Base-by-base conservation (phyloP, 2,113 vertebrate genomes). In the Dendrocopos noguchii region DNA sequence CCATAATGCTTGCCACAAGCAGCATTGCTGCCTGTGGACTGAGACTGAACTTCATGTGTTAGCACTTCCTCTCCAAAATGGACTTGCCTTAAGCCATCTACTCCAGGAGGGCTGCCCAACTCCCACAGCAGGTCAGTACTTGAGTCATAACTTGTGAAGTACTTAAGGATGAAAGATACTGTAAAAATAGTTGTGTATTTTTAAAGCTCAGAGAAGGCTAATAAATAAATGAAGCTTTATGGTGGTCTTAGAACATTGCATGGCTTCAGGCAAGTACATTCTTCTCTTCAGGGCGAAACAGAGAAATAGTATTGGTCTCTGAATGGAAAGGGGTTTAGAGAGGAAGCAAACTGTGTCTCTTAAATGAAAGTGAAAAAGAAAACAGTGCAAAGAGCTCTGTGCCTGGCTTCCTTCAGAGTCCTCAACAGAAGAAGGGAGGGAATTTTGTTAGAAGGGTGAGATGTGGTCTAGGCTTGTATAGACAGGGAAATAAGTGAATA, bases 321-420 rank as follows among this genome's bases (percentile, higher is more conserved):
- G 55, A 86, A 63, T 87, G 63, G 73, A 84, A 92, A 82, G 60
- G 34, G 34, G 17, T 63, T 77, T 82, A 65, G 61, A 77, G 25
- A 59, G 46, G 67, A 94, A 85, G 73, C 12, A 87, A 93, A 73
- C 7, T 8, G 6, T 47, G 15, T 67, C 57, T 91, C 80, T 95
- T 88, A 95, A 88, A 81, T 92, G 80, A 46, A 95, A 91, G 44
- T 19, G 67, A 94, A 88, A 94, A 86, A 91, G 91, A 91, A 94
- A 94, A 91, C 28, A 81, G 31, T 82, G 63, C 47, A n/a, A 76
- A 84, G 63, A 92, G 65, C 70, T 13, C 12, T 60, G 72, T 90
- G 47, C 66, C 72, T 84, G 59, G 53, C 70, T 91, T 92, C 65
- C 64, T 96, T 95, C 83, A 94, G 80, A 95, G 66, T 84, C 80